Base-by-base conservation (phyloP, 2,888 invertebrate genomes). In the Dasypolia templi region DNA sequence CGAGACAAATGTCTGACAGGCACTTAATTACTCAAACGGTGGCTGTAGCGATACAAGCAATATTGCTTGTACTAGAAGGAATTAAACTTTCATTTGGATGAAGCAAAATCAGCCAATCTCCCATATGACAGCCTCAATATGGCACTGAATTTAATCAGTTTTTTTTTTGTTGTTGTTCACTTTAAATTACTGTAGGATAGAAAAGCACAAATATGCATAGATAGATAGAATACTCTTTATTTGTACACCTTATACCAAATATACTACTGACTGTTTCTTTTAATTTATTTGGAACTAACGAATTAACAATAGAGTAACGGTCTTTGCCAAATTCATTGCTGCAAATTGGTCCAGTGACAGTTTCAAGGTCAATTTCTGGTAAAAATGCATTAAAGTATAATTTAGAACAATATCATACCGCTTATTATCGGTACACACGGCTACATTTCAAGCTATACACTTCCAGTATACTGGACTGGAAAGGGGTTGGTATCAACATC, bases 1-100 rank as follows among this genome's bases (percentile, higher is more conserved):
- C 26, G 19, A 29, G 72, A 77, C 75, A 79, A 75, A 83, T 79
- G 81, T 72, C 56, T 75, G 77, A 77, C 82, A 77, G 56, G 49
- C 22, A 72, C 64, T 72, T 75, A 72, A 81, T 84, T 75, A 78
- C 71, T 68, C 64, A 74, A 64, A 55, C 14, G 35, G 14, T 29
- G 29, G 22, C 42, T 26, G 58, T 46, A 53, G 3, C 22, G 2
- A 46, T 32, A 51, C 11, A 42, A 42, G 12, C 22, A 42, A 32
- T 51, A 51, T n/a, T 29, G 12, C 17, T 59, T 44, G 26, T 56
- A n/a, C 29, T 46, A 46, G 29, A 49, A 66, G 14, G 5, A n/a
- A 42, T 17, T 29, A 17, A 14, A 44, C 42, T 35, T 29, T 26
- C 7, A 42, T 73, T 68, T 51, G 22, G 22, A 22, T n/a, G 6